These are phyloP conservation scores for Gasterosteus aculeatus DNA, from an alignment of 2,113 vertebrate genomes.

Conservation along the genomic window DNA sequence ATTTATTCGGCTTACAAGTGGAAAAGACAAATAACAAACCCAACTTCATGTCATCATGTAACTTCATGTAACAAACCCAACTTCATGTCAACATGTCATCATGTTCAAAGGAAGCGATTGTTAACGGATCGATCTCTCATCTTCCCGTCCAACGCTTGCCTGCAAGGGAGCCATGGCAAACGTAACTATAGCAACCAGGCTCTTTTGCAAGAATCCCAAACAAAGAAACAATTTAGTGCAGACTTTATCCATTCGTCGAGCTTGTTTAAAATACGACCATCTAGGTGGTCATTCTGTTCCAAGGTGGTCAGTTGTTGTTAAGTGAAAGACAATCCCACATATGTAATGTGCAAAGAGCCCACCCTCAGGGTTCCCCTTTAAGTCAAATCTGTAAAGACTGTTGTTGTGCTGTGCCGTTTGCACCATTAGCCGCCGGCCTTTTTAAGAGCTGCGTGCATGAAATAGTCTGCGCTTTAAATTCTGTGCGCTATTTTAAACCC, in stretches of 20 bases:
- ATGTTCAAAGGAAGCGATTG: constrained; percentile 35
- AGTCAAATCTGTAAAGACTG: no score
- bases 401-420: no score
- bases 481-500: background rate
- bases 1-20: constrained; percentile 70
- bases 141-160: constrained; percentile 14
- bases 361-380: no score
- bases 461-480: background rate
- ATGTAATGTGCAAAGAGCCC: background rate
- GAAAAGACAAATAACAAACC: constrained; percentile 43
- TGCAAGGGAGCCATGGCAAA: constrained; percentile 5
- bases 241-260: background rate
- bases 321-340: background rate
- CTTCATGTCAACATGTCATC: no score
- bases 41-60: no score
- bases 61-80: constrained; percentile 27
- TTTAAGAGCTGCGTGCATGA: background rate
- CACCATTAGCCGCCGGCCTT: no score
- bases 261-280: background rate
- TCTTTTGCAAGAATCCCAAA: background rate
- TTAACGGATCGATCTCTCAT: constrained; percentile 49
- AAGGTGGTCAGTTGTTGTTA: background rate
- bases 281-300: background rate
- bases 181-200: background rate
- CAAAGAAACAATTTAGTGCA: background rate